phyloP scores from a whole-genome alignment of 2,797 vertebrate species.

The Tapera naevia region DNA sequence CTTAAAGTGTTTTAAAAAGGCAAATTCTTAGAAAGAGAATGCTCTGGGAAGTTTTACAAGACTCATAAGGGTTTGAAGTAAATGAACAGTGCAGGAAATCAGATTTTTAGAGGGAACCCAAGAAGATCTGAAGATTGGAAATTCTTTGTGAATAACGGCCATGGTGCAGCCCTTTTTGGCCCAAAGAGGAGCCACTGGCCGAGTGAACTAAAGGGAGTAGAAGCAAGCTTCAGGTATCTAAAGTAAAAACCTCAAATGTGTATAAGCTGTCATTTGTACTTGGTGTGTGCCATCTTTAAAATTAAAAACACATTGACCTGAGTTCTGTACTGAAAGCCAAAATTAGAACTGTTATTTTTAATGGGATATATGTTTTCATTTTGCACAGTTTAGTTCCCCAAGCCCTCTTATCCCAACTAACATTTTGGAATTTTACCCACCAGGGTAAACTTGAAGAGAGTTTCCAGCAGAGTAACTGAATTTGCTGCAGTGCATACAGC shows the following conservation, averaged over 20 bases:
- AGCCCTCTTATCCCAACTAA: neutral
- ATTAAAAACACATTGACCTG: neutral
- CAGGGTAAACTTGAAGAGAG: neutral
- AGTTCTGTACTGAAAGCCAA: neutral
- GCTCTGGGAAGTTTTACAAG: neutral
- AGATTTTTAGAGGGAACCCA: neutral
- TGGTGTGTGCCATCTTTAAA: neutral
- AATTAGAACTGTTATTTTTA: neutral
- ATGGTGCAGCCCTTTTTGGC: neutral
- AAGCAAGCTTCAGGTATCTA: neutral
- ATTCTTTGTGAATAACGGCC: neutral
- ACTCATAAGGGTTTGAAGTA: constrained; percentile 19
- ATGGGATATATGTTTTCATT: neutral
- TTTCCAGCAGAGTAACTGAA: neutral
- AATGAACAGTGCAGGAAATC: neutral
- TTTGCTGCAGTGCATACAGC: neutral
- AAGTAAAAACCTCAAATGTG: neutral
- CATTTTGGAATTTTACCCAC: neutral
- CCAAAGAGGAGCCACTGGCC: neutral
- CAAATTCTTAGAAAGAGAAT: neutral
- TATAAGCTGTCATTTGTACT: neutral
- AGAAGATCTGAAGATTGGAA: neutral
- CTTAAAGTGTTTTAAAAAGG: constrained; percentile 7
- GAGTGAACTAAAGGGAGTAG: neutral
- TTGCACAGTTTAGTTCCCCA: neutral